These are phyloP conservation scores for Amphibalanus amphitrite DNA, from an alignment of 1,140 invertebrate species.

Conservation along the genomic window DNA sequence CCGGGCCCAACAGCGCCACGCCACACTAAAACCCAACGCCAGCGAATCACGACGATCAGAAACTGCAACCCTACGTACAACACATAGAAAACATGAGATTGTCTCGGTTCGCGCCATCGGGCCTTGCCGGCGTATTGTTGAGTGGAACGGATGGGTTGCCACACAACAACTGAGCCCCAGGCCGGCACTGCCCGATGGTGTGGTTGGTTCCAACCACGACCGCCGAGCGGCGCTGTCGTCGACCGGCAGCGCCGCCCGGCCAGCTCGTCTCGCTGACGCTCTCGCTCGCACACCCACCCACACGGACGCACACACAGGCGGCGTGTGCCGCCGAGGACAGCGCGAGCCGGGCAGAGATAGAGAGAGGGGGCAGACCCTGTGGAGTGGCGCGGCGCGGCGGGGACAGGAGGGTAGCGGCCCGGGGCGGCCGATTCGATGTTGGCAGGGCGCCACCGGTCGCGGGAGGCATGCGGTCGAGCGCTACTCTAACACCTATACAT, in stretches of 20 bases:
- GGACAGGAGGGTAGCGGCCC: too few relatives aligned
- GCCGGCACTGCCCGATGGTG: background rate
- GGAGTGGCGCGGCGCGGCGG: background rate
- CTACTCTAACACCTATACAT: background rate
- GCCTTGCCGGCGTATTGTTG: background rate
- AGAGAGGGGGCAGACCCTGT: background rate
- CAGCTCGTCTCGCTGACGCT: too few relatives aligned
- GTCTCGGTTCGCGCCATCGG: background rate
- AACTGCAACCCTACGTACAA: conserved; percentile 1
- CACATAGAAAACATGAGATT: conserved; percentile 1
- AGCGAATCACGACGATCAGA: background rate
- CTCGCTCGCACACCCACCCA: too few relatives aligned
- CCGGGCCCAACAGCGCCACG: too few relatives aligned
- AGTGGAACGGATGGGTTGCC: background rate
- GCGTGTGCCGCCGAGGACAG: too few relatives aligned
- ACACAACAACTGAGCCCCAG: background rate
- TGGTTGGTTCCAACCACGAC: background rate
- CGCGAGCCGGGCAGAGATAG: too few relatives aligned
- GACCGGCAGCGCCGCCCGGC: background rate
- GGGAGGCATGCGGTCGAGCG: background rate
- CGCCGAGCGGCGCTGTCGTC: too few relatives aligned
- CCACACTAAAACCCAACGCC: background rate
- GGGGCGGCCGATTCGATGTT: background rate
- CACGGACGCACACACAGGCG: too few relatives aligned
- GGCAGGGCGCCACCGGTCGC: too few relatives aligned